Base-by-base conservation (phyloP, 2,113 vertebrate species). In the Isichthys henryi region DNA sequence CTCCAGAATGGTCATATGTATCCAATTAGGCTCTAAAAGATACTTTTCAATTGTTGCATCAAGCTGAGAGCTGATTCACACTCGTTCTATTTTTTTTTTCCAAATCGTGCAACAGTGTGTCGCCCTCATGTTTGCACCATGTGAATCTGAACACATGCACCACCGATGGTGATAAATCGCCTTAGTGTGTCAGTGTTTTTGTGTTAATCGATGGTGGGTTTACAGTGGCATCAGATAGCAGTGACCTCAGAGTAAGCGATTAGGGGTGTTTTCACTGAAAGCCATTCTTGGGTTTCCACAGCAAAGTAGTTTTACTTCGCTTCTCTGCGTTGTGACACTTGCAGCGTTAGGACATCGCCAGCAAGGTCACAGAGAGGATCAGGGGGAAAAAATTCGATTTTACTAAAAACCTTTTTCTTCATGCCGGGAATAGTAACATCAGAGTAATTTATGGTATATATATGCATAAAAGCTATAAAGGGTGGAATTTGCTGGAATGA, bases 381-480 rank as follows among this genome's bases (percentile, higher is more conserved):
- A 31, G n/a, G 62, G n/a, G n/a, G 0, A 85, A 85, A 46, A 5
- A 85, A 84, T 23, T 49, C 3, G 2, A n/a, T 49, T 46, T 49
- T 85, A 45, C 39, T 49, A 48, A 49, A 85, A 85, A 49, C 45
- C 46, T 85, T 85, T 49, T 85, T 23, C 82, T 48, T 70, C 62
- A 11, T 43, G 80, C 21, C 7, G 0, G 15, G 80, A 46, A 46
- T 46, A 17, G 19, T 46, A 83, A 49, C 43, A 11, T 49, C 74
- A 7, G 74, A 35, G 35, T 35, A 43, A 80, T 80, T 80, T 80
- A 80, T 80, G 15, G 74, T 80, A 80, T 39, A 39, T 80, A 35
- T 80, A 80, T 80, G 74, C 74, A 80, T 35, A 43, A 80, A 80
- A 80, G 74, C 74, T 39, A 80, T 80, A 80, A 80, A 80, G 31